Conservation (phyloP, 1,140 invertebrate genomes). For the Ectropis grisescens region DNA sequence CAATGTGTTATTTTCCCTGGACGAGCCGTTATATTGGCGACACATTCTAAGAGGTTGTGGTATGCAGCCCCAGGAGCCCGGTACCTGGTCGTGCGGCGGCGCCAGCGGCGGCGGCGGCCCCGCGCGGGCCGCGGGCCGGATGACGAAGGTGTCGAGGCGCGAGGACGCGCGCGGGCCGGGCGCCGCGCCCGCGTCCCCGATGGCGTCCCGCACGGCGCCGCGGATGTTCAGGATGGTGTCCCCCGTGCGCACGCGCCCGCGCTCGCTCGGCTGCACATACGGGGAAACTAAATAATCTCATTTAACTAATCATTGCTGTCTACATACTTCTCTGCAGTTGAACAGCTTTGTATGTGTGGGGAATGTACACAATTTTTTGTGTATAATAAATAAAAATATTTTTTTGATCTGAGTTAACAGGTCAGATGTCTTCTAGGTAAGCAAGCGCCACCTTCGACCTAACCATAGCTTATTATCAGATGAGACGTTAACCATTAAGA, state of each 20-base stretch:
- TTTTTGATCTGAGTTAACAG: not conserved
- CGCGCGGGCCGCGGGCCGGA: conserved; percentile 26
- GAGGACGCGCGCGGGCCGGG: conserved; percentile 47
- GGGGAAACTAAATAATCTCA: no score
- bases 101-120: conserved; percentile 9
- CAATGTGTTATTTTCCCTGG: no score
- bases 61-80: no score
- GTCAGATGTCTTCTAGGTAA: no score
- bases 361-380: not conserved
- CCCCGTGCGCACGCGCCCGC: conserved; percentile 46
- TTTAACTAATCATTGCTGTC: no score
- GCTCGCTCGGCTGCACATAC: conserved; percentile 5
- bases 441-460: no score
- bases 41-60: no score
- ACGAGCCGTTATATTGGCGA: no score
- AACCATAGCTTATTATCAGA: no score
- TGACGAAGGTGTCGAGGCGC: conserved; percentile 46
- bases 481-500: no score
- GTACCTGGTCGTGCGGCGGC: conserved; percentile 5
- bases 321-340: no score
- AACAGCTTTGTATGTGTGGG: not conserved
- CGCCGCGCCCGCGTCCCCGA: conserved; percentile 52
- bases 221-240: conserved; percentile 59
- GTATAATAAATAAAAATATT: not conserved
- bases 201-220: conserved; percentile 50